Conservation (phyloP, 2,113 vertebrate species). For the Emydocephalus ijimae region DNA sequence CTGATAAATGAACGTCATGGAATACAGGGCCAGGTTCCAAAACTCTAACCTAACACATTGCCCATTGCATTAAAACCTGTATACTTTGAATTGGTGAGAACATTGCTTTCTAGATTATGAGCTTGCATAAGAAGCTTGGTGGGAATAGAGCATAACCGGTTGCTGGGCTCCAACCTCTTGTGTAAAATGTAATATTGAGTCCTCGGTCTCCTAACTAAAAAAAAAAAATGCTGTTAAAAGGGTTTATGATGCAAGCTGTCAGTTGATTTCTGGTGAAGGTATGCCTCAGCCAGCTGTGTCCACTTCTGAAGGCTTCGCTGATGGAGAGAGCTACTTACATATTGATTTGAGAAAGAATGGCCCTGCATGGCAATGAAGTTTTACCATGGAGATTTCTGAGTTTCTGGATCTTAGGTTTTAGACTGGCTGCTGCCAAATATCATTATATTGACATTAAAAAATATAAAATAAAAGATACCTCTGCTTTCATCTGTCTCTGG, state of each 20-base stretch:
- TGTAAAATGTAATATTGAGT: background rate
- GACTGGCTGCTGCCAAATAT: background rate
- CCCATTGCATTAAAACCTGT: background rate
- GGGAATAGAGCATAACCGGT: background rate
- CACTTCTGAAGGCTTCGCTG: background rate
- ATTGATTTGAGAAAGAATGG: background rate
- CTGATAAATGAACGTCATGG: background rate
- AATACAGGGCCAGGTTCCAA: background rate
- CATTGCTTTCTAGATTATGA: background rate
- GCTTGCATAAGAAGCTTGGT: background rate
- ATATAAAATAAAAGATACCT: background rate
- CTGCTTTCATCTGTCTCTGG: background rate
- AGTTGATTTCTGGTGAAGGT: constrained; percentile 9
- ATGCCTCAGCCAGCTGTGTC: background rate
- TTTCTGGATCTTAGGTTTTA: background rate
- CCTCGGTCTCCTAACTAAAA: background rate
- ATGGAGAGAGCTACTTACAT: background rate
- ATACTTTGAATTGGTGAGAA: background rate
- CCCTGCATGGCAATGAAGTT: constrained; percentile 2
- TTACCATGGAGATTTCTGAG: background rate
- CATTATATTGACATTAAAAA: background rate
- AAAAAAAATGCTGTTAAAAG: background rate
- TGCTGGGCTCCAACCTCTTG: background rate
- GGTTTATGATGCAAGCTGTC: background rate
- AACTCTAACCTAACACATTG: background rate